A percentile compares a stretch with the other conserved stretches of the same genome.
phyloP scores from a whole-genome alignment of 2,113 vertebrate genomes.

The Eudorcas thomsonii region DNA sequence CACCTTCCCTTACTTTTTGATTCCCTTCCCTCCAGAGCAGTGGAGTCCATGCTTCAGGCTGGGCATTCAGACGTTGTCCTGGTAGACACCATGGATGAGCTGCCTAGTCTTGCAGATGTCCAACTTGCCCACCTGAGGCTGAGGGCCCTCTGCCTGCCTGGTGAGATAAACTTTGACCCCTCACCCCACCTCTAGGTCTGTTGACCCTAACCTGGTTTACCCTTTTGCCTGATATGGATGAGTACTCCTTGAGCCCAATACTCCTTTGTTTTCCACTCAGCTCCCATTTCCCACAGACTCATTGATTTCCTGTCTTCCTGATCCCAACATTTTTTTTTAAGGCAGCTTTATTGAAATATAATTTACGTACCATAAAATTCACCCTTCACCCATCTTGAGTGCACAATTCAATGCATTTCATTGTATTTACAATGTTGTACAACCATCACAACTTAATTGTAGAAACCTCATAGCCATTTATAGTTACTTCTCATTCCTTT shows the following conservation, averaged over 20 bases:
- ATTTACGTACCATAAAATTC: neutral
- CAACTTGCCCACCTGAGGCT: constrained; percentile 89
- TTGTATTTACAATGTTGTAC: neutral
- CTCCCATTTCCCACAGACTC: neutral
- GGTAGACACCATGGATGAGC: constrained; percentile 85
- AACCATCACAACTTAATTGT: neutral
- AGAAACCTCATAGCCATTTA: neutral
- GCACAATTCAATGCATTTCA: neutral
- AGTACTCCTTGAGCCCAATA: neutral
- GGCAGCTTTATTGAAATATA: neutral
- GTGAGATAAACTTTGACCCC: constrained; percentile 76
- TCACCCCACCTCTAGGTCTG: neutral
- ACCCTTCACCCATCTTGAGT: neutral
- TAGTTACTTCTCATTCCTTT: neutral
- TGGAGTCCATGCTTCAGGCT: constrained; percentile 90
- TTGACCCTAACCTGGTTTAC: neutral
- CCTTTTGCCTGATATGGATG: neutral
- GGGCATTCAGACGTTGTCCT: constrained; percentile 89
- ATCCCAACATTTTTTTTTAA: neutral
- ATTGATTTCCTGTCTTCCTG: neutral
- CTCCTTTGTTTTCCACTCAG: neutral
- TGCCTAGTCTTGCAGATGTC: constrained; percentile 88
- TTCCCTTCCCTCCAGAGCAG: constrained; percentile 77
- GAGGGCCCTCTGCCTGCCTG: constrained; percentile 88
- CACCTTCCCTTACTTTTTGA: neutral